Conservation (phyloP, 2,888 invertebrate species). For the Amblyjoppa fuscipennis region DNA sequence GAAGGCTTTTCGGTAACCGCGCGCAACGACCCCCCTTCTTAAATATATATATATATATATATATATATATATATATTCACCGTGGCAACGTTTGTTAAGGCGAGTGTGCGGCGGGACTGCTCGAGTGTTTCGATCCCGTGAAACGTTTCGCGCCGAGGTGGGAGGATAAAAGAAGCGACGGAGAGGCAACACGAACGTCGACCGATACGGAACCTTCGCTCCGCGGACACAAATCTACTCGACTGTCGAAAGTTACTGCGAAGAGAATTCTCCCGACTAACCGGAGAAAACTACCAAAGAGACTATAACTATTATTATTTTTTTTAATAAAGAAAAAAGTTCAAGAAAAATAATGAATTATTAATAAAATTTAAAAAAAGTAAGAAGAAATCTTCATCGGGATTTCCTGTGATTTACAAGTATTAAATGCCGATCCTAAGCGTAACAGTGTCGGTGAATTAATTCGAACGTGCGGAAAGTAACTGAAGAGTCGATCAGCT, state of each 20-base stretch:
- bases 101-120: not conserved
- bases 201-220: not conserved
- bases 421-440: not conserved
- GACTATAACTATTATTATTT: not conserved
- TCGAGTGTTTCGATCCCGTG: slow-evolving; percentile 8
- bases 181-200: no score
- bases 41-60: no score
- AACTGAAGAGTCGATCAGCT: not conserved
- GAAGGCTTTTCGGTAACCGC: slow-evolving; percentile 48
- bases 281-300: not conserved
- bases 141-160: not conserved
- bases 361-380: not conserved
- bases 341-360: not conserved
- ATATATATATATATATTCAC: no score
- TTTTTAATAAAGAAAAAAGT: not conserved
- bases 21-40: slow-evolving; percentile 1
- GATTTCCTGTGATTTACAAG: slow-evolving; percentile 42
- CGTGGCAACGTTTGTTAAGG: not conserved
- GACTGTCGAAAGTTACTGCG: not conserved
- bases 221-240: not conserved
- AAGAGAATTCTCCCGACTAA: not conserved
- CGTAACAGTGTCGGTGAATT: not conserved
- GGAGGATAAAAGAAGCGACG: no score
- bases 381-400: not conserved
- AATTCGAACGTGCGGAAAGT: not conserved